Evolutionary conservation across 2,888 invertebrate genomes (phyloP).

Genomic region (Amphipoea lucens): DNA sequence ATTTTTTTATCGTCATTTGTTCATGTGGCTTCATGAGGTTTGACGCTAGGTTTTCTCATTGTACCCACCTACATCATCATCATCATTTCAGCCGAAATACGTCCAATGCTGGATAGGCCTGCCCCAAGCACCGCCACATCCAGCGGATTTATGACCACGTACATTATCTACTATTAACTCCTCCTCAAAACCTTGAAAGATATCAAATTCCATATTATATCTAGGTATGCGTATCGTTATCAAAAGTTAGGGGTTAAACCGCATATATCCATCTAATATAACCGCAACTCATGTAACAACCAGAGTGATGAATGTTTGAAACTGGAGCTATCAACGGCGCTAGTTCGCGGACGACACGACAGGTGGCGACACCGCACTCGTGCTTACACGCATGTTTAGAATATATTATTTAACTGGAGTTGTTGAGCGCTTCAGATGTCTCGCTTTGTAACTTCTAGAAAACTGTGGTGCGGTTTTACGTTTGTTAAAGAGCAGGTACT

Average conservation of each 20-base stretch:
- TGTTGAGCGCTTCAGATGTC: constrained; percentile 15
- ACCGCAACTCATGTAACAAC: constrained; percentile 60
- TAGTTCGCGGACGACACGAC: constrained; percentile 49
- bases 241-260: constrained; percentile 45
- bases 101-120: background rate
- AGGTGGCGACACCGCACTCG: constrained; percentile 55
- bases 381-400: constrained; percentile 49
- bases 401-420: constrained; percentile 39
- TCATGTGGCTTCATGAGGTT: background rate
- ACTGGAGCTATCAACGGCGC: constrained; percentile 45
- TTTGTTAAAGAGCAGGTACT: background rate
- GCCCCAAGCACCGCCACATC: too few relatives aligned
- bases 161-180: background rate
- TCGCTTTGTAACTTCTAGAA: constrained; percentile 37
- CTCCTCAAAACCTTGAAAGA: background rate
- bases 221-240: background rate
- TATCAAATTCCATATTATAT: constrained; percentile 15
- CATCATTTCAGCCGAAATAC: background rate
- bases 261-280: constrained; percentile 47
- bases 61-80: background rate
- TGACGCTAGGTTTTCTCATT: background rate
- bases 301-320: constrained; percentile 61
- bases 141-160: too few relatives aligned
- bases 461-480: constrained; percentile 5
- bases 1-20: background rate